These are phyloP conservation scores for Mus caroli DNA, from an alignment of 2,797 vertebrate genomes.

Conservation along the genomic window DNA sequence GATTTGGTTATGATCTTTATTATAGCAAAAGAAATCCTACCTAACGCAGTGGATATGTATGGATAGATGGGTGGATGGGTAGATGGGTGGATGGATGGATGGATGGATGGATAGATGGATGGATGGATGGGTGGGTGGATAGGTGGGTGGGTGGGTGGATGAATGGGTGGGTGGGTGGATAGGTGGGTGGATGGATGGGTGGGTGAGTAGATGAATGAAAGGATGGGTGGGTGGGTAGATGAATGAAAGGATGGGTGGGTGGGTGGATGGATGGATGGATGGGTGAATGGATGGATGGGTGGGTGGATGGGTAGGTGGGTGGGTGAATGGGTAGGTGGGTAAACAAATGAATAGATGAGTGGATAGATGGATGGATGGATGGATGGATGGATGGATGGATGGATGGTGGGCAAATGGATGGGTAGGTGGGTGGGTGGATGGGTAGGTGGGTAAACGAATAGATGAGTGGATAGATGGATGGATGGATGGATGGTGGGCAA, in stretches of 20 bases:
- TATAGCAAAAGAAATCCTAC: not conserved
- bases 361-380: not conserved
- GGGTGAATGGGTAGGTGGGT: not conserved
- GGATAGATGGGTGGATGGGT: not conserved
- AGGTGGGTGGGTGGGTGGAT: not conserved
- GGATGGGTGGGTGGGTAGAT: not conserved
- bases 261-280: no score
- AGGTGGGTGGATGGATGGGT: accelerated
- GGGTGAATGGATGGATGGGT: not conserved
- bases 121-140: not conserved
- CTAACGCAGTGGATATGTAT: not conserved
- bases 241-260: no score
- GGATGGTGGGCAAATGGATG: accelerated
- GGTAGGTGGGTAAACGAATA: no score
- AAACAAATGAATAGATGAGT: not conserved
- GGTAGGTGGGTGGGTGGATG: not conserved
- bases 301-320: not conserved
- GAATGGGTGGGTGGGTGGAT: not conserved
- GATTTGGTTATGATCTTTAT: not conserved
- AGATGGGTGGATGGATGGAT: not conserved
- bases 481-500: not conserved
- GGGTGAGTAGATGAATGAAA: not conserved
- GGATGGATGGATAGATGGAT: not conserved
- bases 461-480: not conserved
- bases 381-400: accelerated